Conservation (phyloP, 2,888 invertebrate genomes). For the Parapristionchus giblindavisi region DNA sequence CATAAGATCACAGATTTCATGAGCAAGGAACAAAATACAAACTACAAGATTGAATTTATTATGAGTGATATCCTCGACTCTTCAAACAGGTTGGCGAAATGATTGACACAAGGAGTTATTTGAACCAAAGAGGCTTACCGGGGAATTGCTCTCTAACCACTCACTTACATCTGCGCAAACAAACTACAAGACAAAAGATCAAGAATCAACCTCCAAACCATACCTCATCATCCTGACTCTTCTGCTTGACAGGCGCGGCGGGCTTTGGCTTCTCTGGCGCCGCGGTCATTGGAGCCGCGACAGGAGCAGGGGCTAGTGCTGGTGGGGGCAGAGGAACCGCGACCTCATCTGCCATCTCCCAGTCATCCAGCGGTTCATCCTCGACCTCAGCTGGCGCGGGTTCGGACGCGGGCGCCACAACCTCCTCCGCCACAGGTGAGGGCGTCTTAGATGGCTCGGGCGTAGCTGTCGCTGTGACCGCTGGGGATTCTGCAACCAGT, state of each 20-base stretch:
- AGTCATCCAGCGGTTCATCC: constrained; percentile 55
- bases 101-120: too few species aligned
- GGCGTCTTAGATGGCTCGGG: constrained; percentile 10
- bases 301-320: neutral
- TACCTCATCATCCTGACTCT: constrained; percentile 4
- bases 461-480: neutral
- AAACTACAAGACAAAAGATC: too few species aligned
- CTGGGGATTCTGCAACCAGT: neutral
- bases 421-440: constrained; percentile 3
- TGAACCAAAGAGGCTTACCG: too few species aligned
- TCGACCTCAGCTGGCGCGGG: constrained; percentile 38
- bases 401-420: constrained; percentile 10
- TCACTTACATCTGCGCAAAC: too few species aligned
- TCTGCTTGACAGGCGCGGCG: constrained; percentile 13
- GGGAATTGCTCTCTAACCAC: too few species aligned
- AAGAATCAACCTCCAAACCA: neutral
- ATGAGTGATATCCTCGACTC: too few species aligned
- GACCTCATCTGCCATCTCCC: constrained; percentile 71
- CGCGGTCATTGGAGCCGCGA: neutral
- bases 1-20: neutral
- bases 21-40: neutral
- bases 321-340: constrained; percentile 68
- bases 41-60: too few species aligned
- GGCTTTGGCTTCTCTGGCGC: neutral
- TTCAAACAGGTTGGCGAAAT: too few species aligned